These are phyloP conservation scores for Mayetiola destructor DNA, from an alignment of 2,888 invertebrate species.

Conservation along the genomic window DNA sequence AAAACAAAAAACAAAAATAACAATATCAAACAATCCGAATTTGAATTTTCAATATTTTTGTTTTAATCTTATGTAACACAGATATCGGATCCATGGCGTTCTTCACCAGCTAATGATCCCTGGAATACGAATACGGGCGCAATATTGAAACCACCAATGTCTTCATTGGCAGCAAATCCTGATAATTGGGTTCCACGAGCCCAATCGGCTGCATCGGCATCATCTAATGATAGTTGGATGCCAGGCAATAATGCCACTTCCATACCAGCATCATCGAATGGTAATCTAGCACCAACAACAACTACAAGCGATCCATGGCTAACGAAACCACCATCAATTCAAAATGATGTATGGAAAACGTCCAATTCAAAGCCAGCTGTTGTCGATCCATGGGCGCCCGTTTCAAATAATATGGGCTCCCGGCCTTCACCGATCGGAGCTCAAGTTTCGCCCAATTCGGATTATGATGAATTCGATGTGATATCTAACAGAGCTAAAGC, in stretches of 20 bases:
- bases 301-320: conserved; percentile 16
- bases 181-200: conserved; percentile 24
- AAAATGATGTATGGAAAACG: conserved; percentile 17
- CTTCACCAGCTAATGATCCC: conserved; percentile 32
- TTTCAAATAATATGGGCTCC: conserved; percentile 21
- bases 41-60: not conserved
- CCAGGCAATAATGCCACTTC: conserved; percentile 23
- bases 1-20: not conserved
- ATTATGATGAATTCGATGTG: conserved; percentile 51
- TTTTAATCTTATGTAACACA: not conserved
- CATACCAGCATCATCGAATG: conserved; percentile 19
- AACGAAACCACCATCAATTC: conserved; percentile 19
- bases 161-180: conserved; percentile 16
- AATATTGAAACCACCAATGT: not conserved
- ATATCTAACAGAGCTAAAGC: conserved; percentile 16
- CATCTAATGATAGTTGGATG: conserved; percentile 34
- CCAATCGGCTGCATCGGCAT: conserved; percentile 32
- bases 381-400: conserved; percentile 48
- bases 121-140: conserved; percentile 26
- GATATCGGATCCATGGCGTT: conserved; percentile 32
- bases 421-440: conserved; percentile 23
- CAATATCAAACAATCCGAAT: not conserved
- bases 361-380: conserved; percentile 20
- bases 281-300: not conserved
- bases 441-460: conserved; percentile 41